Percentiles rank a stretch among this genome's conserved stretches.
Evolutionary conservation across 2,888 invertebrate species (phyloP).

Genomic region (Trissonchulus sp.): DNA sequence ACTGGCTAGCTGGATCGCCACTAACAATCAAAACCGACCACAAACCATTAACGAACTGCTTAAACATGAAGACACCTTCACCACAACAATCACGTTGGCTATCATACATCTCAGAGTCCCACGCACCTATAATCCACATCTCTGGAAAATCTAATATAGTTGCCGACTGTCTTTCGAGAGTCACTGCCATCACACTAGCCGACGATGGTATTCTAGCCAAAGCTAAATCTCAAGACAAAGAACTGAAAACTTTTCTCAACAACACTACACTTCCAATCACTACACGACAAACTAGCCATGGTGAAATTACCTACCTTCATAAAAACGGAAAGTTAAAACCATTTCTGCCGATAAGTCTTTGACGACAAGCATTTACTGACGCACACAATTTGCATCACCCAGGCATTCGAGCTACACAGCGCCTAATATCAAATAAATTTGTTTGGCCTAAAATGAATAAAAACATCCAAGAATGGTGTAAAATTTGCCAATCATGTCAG

Average conservation of each 20-base stretch:
- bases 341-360: neutral
- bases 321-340: no score
- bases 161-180: neutral
- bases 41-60: no score
- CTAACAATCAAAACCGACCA: no score
- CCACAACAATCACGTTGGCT: no score
- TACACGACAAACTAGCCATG: no score
- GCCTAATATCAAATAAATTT: neutral
- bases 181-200: neutral
- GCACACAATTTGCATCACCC: neutral
- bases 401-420: no score
- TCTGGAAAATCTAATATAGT: neutral
- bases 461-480: neutral
- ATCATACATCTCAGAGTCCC: conserved; percentile 4
- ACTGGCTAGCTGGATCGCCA: neutral
- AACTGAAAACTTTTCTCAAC: neutral
- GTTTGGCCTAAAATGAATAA: conserved; percentile 20
- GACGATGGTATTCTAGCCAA: neutral
- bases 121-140: neutral
- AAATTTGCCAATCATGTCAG: conserved; percentile 11
- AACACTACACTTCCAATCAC: no score
- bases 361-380: neutral
- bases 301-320: no score
- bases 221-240: neutral
- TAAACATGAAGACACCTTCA: no score